Evolutionary conservation across 2,888 invertebrate species (phyloP).

Genomic region (Stenodema calcarata): DNA sequence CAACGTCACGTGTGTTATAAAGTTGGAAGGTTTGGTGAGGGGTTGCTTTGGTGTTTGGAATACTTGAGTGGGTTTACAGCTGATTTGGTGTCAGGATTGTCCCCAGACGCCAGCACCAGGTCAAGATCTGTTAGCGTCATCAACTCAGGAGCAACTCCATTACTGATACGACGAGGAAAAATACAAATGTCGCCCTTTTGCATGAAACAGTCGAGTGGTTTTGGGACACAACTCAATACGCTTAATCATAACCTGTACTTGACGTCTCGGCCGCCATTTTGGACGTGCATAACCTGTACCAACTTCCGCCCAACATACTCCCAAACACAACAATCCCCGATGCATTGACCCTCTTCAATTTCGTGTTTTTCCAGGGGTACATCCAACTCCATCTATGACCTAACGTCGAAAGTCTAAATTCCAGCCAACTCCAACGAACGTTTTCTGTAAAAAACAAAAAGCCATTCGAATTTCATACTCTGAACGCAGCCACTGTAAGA

Average conservation of each 20-base stretch:
- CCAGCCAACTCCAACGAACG: background rate
- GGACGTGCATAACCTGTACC: background rate
- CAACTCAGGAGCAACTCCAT: too few species aligned
- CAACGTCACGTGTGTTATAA: too few species aligned
- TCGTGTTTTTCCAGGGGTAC: constrained; percentile 21
- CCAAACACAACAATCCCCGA: background rate
- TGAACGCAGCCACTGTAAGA: background rate
- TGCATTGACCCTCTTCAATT: background rate
- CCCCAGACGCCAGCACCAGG: background rate
- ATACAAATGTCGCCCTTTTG: background rate
- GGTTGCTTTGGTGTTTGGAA: too few species aligned
- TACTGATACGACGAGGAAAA: too few species aligned
- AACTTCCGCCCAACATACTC: background rate
- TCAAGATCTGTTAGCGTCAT: background rate
- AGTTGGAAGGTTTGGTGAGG: too few species aligned
- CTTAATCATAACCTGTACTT: background rate
- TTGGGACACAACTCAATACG: background rate
- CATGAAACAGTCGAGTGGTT: background rate
- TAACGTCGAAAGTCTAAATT: constrained; percentile 14
- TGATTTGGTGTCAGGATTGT: background rate
- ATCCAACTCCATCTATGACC: constrained; percentile 13
- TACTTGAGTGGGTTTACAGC: background rate
- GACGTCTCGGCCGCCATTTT: background rate
- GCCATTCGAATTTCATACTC: background rate
- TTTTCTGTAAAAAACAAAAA: background rate